A percentile compares a stretch with the other conserved stretches of the same genome.
Evolutionary conservation across 2,113 vertebrate species (phyloP).

Genomic region (Heloderma charlesbogerti): DNA sequence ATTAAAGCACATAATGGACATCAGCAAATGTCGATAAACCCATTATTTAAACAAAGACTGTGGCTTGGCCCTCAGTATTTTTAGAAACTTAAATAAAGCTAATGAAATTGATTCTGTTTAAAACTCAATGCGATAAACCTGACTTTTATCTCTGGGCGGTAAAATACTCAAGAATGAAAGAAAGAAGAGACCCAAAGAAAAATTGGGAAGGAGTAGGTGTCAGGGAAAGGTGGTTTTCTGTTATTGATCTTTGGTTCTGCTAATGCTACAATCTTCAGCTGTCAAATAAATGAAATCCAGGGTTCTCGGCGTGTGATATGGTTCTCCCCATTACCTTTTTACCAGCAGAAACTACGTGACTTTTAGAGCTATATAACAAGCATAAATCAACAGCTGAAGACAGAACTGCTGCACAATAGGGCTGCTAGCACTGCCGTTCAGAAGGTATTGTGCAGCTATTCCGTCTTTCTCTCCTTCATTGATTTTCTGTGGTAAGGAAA

Average conservation of each 20-base stretch:
- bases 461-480: no score
- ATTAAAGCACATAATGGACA: slow-evolving; percentile 17
- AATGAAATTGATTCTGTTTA: slow-evolving; percentile 25
- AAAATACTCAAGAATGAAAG: slow-evolving; percentile 31
- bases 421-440: no score
- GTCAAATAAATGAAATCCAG: not conserved
- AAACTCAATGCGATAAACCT: slow-evolving; percentile 66
- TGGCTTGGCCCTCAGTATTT: not conserved
- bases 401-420: not conserved
- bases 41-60: slow-evolving; percentile 11
- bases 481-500: no score
- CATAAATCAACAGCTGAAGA: not conserved
- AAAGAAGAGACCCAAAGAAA: slow-evolving; percentile 20
- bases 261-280: no score
- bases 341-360: not conserved
- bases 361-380: not conserved
- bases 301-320: not conserved
- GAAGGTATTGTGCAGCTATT: no score
- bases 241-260: not conserved
- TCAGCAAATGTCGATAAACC: slow-evolving; percentile 18
- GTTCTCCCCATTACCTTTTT: not conserved
- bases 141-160: not conserved
- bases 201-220: not conserved
- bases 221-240: slow-evolving; percentile 3
- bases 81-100: slow-evolving; percentile 23